A percentile compares a stretch with the other conserved stretches of the same genome.
Evolutionary conservation across 2,113 vertebrate species (phyloP).

Genomic region (Rafetus swinhoei): DNA sequence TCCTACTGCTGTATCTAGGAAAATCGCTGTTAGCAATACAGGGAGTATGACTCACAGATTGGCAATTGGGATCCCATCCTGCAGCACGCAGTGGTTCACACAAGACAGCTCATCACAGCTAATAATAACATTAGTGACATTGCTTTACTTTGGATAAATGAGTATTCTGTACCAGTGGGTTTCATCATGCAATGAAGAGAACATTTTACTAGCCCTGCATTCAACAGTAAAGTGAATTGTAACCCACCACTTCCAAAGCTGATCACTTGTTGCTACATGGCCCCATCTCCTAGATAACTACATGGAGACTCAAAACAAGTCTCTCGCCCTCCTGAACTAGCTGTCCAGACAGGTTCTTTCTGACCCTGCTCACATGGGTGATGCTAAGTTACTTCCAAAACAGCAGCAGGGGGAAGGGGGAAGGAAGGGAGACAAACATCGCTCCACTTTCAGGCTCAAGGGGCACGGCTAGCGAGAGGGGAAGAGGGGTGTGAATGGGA

Average conservation of each 20-base stretch:
- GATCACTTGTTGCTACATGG: too few species aligned
- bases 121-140: background rate
- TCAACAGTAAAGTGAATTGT: too few species aligned
- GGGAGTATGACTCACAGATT: background rate
- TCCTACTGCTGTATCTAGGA: background rate
- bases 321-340: too few species aligned
- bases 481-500: background rate
- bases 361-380: background rate
- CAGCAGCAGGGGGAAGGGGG: background rate
- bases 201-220: too few species aligned
- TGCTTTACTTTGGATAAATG: background rate
- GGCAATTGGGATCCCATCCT: background rate
- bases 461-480: background rate
- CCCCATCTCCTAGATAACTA: too few species aligned
- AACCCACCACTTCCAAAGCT: too few species aligned
- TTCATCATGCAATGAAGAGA: too few species aligned
- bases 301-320: too few species aligned
- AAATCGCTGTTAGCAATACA: background rate
- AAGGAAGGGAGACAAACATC: background rate
- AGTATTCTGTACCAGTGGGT: background rate
- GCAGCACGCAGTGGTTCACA: background rate
- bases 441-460: background rate
- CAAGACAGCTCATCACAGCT: background rate
- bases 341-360: too few species aligned
- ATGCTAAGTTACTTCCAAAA: background rate